phyloP scores from a whole-genome alignment of 2,113 vertebrate species.

The Peromyscus leucopus region DNA sequence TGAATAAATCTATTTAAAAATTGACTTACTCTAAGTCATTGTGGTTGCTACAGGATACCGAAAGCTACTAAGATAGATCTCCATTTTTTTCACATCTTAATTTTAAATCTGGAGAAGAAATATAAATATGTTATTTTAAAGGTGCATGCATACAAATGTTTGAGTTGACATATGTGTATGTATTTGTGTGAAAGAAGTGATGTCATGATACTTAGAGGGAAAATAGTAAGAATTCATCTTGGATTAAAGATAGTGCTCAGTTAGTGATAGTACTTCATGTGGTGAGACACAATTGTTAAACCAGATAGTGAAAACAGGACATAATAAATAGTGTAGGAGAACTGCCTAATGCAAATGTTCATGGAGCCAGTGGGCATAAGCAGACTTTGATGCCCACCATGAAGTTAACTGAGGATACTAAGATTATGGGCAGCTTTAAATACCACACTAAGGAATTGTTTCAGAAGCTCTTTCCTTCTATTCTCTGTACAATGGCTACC shows the following conservation, averaged over 20 bases:
- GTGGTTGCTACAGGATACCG: conserved; percentile 78
- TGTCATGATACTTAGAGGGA: not conserved
- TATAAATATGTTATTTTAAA: conserved; percentile 63
- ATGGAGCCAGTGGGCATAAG: not conserved
- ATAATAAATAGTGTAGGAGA: not conserved
- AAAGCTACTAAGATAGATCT: conserved; percentile 64
- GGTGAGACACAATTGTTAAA: not conserved
- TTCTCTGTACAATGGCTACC: not conserved
- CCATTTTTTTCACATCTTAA: conserved; percentile 55
- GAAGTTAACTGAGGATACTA: not conserved
- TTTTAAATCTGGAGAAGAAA: conserved; percentile 71
- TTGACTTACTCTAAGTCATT: conserved; percentile 60
- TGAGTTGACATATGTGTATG: not conserved
- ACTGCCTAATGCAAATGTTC: not conserved
- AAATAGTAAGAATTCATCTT: not conserved
- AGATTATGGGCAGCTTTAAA: not conserved
- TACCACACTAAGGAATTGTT: not conserved
- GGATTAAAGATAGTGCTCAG: not conserved
- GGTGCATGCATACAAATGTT: not conserved
- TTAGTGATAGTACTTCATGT: not conserved
- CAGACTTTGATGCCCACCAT: not conserved
- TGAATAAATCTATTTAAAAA: conserved; percentile 67
- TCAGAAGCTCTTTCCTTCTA: not conserved
- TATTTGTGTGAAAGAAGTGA: not conserved
- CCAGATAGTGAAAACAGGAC: not conserved